These are phyloP conservation scores for Pyrrhosoma nymphula DNA, from an alignment of 2,888 invertebrate species.

Conservation along the genomic window DNA sequence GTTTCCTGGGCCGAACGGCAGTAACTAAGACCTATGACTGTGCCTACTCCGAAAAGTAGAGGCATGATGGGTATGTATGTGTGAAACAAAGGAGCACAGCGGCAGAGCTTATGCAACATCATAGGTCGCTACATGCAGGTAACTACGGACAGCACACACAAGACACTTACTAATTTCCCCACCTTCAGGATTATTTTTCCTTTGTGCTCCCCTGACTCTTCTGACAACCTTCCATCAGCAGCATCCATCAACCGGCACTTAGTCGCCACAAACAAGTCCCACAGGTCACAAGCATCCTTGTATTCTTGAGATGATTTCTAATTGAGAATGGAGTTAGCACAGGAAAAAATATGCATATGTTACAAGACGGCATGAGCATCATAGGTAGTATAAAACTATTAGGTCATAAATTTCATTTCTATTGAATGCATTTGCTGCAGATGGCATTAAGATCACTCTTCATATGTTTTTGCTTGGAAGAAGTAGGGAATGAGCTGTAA, in stretches of 20 bases:
- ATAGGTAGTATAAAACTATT: no score
- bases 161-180: slow-evolving; percentile 77
- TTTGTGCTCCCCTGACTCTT: slow-evolving; percentile 77
- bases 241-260: slow-evolving; percentile 79
- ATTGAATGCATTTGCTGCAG: no score
- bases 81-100: not conserved
- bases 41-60: no score
- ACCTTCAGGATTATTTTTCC: slow-evolving; percentile 81
- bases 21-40: no score
- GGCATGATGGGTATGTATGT: no score
- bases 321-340: slow-evolving; percentile 68
- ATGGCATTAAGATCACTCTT: no score
- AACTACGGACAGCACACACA: not conserved
- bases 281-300: slow-evolving; percentile 92
- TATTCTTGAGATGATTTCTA: slow-evolving; percentile 90
- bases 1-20: no score
- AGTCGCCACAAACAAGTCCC: slow-evolving; percentile 88
- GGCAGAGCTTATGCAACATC: slow-evolving; percentile 9
- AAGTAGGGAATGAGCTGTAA: no score
- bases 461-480: no score
- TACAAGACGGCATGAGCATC: not conserved
- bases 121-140: not conserved
- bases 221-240: slow-evolving; percentile 76
- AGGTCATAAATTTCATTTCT: no score
- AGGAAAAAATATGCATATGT: slow-evolving; percentile 49